These are phyloP conservation scores for Euura saliciscinereae DNA, from an alignment of 1,140 invertebrate species.

Conservation along the genomic window DNA sequence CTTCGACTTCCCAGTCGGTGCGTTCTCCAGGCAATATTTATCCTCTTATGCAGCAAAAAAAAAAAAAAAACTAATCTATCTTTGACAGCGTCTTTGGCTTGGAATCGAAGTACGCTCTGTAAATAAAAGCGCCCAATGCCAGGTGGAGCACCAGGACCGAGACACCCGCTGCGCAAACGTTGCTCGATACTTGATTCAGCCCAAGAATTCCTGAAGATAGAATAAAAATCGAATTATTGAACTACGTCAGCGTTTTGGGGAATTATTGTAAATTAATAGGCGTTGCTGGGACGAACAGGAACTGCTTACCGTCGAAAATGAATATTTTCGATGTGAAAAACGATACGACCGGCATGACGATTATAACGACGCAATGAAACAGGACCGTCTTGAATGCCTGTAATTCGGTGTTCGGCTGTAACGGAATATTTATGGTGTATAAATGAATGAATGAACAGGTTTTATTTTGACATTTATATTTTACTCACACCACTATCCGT, in stretches of 20 bases:
- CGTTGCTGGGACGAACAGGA: neutral
- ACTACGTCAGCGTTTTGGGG: neutral
- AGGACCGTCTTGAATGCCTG: conserved; percentile 54
- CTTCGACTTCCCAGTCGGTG: no score
- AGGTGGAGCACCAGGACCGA: conserved; percentile 75
- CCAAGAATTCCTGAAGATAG: conserved; percentile 59
- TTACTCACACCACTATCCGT: neutral
- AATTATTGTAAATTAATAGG: neutral
- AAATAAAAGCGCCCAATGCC: conserved; percentile 78
- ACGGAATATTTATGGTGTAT: conserved; percentile 6
- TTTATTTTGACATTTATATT: neutral
- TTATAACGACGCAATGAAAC: conserved; percentile 52
- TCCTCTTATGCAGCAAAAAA: neutral
- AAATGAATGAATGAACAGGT: neutral
- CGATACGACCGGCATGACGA: conserved; percentile 49
- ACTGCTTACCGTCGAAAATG: conserved; percentile 52
- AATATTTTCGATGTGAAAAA: conserved; percentile 55
- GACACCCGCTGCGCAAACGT: conserved; percentile 75
- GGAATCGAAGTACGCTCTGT: conserved; percentile 72
- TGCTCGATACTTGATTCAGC: conserved; percentile 67
- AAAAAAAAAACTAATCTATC: conserved; percentile 39
- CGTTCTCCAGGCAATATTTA: neutral
- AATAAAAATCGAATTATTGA: conserved; percentile 10
- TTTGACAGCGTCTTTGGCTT: conserved; percentile 40
- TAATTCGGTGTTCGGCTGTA: conserved; percentile 48